Percentiles rank a stretch among this genome's conserved stretches.
Evolutionary conservation across 2,113 vertebrate species (phyloP).

Genomic region (Phaetusa simplex): DNA sequence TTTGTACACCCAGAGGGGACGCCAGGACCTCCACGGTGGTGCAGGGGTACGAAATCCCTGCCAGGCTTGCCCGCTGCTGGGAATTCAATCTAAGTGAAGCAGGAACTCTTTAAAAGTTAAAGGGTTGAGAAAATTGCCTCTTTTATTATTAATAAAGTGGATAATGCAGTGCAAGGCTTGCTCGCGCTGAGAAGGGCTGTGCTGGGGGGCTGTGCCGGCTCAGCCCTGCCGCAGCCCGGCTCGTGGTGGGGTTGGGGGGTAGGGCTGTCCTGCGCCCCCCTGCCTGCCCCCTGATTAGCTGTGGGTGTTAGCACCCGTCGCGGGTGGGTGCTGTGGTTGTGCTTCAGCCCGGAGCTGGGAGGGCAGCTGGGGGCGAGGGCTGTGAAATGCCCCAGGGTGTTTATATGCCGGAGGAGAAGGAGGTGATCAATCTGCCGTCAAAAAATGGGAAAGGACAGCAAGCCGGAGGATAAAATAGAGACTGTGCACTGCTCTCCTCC

Average conservation of each 20-base stretch:
- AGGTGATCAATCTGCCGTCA: not conserved
- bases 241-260: not conserved
- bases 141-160: slow-evolving; percentile 59
- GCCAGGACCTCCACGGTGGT: fast-evolving
- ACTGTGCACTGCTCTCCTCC: not conserved
- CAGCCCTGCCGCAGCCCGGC: not conserved
- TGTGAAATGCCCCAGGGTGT: not conserved
- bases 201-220: not conserved
- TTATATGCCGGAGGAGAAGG: not conserved
- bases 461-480: not conserved
- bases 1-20: not conserved
- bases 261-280: not conserved
- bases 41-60: not conserved
- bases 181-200: fast-evolving
- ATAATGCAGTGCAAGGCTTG: not conserved
- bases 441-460: not conserved
- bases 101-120: slow-evolving; percentile 61
- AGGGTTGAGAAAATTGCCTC: slow-evolving; percentile 54
- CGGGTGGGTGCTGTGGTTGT: not conserved
- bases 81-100: slow-evolving; percentile 34
- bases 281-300: not conserved
- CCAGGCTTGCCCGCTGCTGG: not conserved
- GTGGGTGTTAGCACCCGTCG: not conserved
- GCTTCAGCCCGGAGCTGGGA: not conserved
- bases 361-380: fast-evolving